Conservation (phyloP, 1,140 invertebrate species). For the Psilanteris sp. region DNA sequence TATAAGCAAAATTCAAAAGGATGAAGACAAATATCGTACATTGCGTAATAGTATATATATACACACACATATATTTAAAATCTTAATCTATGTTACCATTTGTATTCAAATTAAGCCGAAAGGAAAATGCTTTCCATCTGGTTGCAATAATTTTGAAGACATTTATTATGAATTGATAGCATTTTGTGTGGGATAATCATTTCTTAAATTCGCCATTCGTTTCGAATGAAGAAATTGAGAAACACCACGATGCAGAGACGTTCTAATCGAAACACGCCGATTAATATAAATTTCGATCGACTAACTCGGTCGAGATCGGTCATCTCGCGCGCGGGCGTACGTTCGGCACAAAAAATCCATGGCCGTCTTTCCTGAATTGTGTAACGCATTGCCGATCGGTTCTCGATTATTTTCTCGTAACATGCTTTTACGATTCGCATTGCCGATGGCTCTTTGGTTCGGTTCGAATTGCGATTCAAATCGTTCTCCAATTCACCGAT, state of each 20-base stretch:
- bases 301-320: conserved; percentile 2
- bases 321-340: conserved; percentile 39
- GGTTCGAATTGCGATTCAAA: conserved; percentile 57
- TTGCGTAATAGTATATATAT: too few relatives aligned
- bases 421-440: conserved; percentile 55
- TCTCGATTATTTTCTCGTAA: conserved; percentile 57
- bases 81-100: too few relatives aligned
- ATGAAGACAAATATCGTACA: too few relatives aligned
- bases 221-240: too few relatives aligned
- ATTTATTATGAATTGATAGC: too few relatives aligned
- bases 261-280: not conserved
- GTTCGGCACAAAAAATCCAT: conserved; percentile 42
- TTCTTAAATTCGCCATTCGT: too few relatives aligned
- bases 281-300: conserved; percentile 15
- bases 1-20: too few relatives aligned
- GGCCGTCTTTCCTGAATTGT: conserved; percentile 60
- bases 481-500: conserved; percentile 47
- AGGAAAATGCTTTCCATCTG: too few relatives aligned
- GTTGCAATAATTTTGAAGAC: too few relatives aligned
- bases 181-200: too few relatives aligned
- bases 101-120: too few relatives aligned
- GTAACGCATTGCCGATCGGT: conserved; percentile 49
- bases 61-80: too few relatives aligned
- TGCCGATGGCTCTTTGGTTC: conserved; percentile 55
- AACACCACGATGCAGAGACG: not conserved